Evolutionary conservation across 2,113 vertebrate species (phyloP).

Genomic region (Phyllostomus discolor): DNA sequence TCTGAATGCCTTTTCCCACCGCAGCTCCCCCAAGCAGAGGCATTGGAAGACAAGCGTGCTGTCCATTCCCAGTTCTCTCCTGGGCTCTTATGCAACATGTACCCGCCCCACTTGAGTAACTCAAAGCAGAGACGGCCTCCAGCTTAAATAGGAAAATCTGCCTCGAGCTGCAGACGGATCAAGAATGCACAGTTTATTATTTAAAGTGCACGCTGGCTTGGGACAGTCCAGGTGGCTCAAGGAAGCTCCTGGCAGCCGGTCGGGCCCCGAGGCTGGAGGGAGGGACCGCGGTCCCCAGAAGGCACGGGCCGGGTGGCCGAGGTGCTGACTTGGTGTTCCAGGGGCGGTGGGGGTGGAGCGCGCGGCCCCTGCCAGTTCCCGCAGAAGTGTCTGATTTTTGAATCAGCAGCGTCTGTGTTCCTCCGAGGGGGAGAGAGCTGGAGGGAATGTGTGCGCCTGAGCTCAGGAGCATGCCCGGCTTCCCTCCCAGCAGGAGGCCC

Average conservation of each 20-base stretch:
- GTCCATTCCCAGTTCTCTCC: neutral
- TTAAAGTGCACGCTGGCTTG: slow-evolving; percentile 55
- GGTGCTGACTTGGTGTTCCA: slow-evolving; percentile 1
- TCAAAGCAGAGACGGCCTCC: slow-evolving; percentile 53
- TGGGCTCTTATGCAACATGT: slow-evolving; percentile 23
- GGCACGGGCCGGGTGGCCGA: neutral
- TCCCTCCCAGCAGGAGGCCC: slow-evolving; percentile 57
- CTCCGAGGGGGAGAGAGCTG: slow-evolving; percentile 3
- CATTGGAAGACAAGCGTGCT: neutral
- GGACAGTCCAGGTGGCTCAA: slow-evolving; percentile 61
- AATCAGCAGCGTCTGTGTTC: slow-evolving; percentile 49
- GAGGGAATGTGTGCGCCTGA: slow-evolving; percentile 27
- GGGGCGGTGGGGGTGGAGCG: neutral
- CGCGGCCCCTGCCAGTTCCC: neutral
- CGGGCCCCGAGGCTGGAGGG: neutral
- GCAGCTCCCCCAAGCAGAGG: neutral
- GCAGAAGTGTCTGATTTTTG: slow-evolving; percentile 60
- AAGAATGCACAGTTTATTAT: slow-evolving; percentile 68
- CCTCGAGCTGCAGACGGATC: slow-evolving; percentile 33
- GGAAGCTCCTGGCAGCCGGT: slow-evolving; percentile 48
- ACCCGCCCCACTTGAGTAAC: slow-evolving; percentile 25
- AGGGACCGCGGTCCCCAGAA: slow-evolving; percentile 6
- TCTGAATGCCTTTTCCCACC: slow-evolving; percentile 14
- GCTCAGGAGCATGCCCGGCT: neutral
- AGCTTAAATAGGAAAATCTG: slow-evolving; percentile 64